phyloP scores from a whole-genome alignment of 2,888 invertebrate genomes.

The Pharmacophagus antenor region DNA sequence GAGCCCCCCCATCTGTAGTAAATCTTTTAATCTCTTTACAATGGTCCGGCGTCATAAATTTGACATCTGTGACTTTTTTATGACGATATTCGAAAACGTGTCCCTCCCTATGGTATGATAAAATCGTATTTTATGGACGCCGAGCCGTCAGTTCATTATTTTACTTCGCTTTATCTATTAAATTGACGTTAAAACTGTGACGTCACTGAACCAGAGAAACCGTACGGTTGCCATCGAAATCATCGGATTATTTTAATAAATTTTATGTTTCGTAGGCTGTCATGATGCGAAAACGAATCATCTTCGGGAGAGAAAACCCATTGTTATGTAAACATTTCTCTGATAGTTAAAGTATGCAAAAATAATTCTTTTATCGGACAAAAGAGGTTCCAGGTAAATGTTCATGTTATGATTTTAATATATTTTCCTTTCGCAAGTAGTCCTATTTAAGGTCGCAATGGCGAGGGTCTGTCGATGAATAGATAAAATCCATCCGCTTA shows the following conservation, averaged over 20 bases:
- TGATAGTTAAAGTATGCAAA: slow-evolving; percentile 52
- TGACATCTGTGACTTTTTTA: slow-evolving; percentile 81
- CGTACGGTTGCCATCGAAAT: slow-evolving; percentile 37
- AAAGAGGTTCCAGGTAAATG: slow-evolving; percentile 62
- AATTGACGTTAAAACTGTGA: slow-evolving; percentile 51
- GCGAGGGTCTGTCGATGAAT: slow-evolving; percentile 67
- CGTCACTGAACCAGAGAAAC: slow-evolving; percentile 31
- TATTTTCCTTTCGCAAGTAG: slow-evolving; percentile 74
- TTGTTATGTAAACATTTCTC: slow-evolving; percentile 68
- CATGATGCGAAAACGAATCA: slow-evolving; percentile 43
- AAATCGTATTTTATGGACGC: slow-evolving; percentile 77
- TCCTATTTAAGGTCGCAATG: slow-evolving; percentile 65
- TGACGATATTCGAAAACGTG: slow-evolving; percentile 78
- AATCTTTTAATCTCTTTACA: slow-evolving; percentile 81
- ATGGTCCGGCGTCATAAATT: slow-evolving; percentile 78
- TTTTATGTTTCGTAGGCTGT: slow-evolving; percentile 29
- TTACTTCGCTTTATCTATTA: slow-evolving; percentile 70
- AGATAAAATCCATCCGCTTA: slow-evolving; percentile 72
- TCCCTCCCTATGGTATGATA: slow-evolving; percentile 76
- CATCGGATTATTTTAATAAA: slow-evolving; percentile 32
- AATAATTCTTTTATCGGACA: slow-evolving; percentile 65
- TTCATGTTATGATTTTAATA: slow-evolving; percentile 77
- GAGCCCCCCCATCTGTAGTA: slow-evolving; percentile 61
- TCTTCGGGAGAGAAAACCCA: slow-evolving; percentile 51
- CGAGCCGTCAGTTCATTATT: slow-evolving; percentile 72